Evolutionary conservation across 2,888 invertebrate genomes (phyloP), one percentile per base, ranked within the genome.

Genomic region (Parasteatoda lunata): DNA sequence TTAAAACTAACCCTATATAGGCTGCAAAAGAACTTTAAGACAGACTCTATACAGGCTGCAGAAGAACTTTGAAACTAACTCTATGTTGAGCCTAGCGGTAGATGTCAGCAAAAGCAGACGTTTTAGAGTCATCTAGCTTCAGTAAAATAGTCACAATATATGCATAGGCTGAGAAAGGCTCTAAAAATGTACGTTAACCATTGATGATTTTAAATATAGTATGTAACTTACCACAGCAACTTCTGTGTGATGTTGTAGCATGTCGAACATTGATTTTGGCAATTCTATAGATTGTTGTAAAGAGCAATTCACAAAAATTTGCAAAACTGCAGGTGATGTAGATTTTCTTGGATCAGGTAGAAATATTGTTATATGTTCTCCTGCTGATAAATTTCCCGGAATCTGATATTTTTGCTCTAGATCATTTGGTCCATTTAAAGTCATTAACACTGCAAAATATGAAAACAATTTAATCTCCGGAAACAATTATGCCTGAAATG

Each of bases 171-270:
- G 30, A 30, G 30, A 30, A 30, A 30, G 30, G 30, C 30, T 30
- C 30, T 30, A 30, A 30, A 30, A 30, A 30, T 30, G 30, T 30
- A 30, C 30, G 30, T 30, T 30, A 30, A 30, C 30, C 30, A 30
- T 30, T 59, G n/a, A 59, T 13, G 11, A 59, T 59, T 59, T 59
- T 13, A 59, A 59, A 59, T 59, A 59, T 13, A 59, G n/a, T 5
- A 68, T 11, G 9, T 49, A 30, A 30, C 86, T 77, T 73, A 87
- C 86, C 77, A 87, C 86, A 69, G 77, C 81, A 13, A 87, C 86
- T 77, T 87, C 86, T 3, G 86, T 82, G 52, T 87, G 68, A 45
- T 82, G 82, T 47, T 87, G 82, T 49, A 87, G 73, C 86, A 87
- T 87, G 15, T 87, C 86, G 15, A 82, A 87, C 86, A 87, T 87